Evolutionary conservation across 2,113 vertebrate species (phyloP), one percentile per base, ranked within the genome.

Genomic region (Myrmecophaga tridactyla): DNA sequence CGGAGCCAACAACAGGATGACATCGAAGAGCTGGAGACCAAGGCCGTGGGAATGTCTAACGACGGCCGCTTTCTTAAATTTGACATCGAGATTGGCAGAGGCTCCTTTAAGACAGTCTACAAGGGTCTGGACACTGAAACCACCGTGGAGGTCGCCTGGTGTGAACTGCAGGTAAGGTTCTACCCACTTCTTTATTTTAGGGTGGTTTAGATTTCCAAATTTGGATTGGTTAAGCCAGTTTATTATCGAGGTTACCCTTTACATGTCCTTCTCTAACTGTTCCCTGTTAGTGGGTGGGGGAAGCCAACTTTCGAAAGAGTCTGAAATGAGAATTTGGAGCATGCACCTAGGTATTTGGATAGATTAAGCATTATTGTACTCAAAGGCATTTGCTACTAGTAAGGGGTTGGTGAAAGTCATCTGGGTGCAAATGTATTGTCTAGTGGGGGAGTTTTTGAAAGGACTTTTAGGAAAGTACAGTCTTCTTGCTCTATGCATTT

Each of bases 121-220:
- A 99, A 99, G 97, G 99, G 99, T 15, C 98, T 99, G 97, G 99
- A 99, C 97, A 99, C 99, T 0, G 99, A 99, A 95, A 99, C 99
- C 14, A 99, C 99, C 0, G 99, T 99, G 98, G 99, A 99, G 94
- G 99, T 99, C 21, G 99, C 99, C 23, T 99, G 99, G 99, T 99
- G 99, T 80, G 99, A 99, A 95, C 98, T 99, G 63, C 99, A 99
- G 99, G 99, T 99, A 99, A 98, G n/a, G 90, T 46, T 80, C 89
- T 91, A 80, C 77, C 83, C 34, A 23, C 93, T 78, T 9, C 56
- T 56, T 63, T 73, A 36, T 65, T 82, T 56, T 48, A 29, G 15
- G 3, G 41, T 65, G 43, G 5, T 89, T 63, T 43, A 90, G 58
- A 46, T 39, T n/a, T 46, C 48, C 62, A 9, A 6, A 17, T 85